Base-by-base conservation (phyloP, 2,797 vertebrate genomes). In the Oryzias dopingdopingensis region DNA sequence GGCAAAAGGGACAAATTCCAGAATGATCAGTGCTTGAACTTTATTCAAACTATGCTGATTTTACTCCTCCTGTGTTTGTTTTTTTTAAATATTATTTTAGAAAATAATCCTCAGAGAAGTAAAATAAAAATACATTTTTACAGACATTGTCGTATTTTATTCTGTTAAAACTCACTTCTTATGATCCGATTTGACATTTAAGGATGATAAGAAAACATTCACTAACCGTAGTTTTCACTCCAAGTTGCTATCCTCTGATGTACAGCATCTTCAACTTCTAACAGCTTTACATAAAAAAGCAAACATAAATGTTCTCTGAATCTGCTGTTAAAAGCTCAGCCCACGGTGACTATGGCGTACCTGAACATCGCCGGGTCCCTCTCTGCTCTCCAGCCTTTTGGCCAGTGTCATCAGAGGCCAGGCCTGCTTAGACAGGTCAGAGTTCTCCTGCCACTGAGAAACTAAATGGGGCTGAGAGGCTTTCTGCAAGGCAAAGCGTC, bases 331-430 rank as follows among this genome's bases (percentile, higher is more conserved):
- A 49, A 52, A 20, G 20, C 29, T 18, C 58, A 49, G 3, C 0
- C 23, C 8, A 26, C 4, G 22, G 42, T 54, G 8, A 56, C 44
- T 59, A 23, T 1, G 20, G 50, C 23, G 32, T 44, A 89, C 90
- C 82, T 85, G 77, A 43, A 90, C 59, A 14, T 85, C 56, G 59
- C 90, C 90, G 5, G 85, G 71, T 56, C 90, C 90, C 20, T 92
- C 88, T 47, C 59, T 74, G 18, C 52, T 67, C 66, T 91, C 90
- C 20, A 92, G 54, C 1, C 8, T 47, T 52, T 71, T 84, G 41
- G 89, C 88, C 16, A 88, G 66, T 50, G 88, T 83, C 87, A 92
- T 89, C 49, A 92, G 60, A 1, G 82, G 87, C 80, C 90, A 65
- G 42, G 90, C 90, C 67, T 88, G 55, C 56, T 84, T 74, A 2